Conservation (phyloP, 2,113 vertebrate species). For the Labeo catla region DNA sequence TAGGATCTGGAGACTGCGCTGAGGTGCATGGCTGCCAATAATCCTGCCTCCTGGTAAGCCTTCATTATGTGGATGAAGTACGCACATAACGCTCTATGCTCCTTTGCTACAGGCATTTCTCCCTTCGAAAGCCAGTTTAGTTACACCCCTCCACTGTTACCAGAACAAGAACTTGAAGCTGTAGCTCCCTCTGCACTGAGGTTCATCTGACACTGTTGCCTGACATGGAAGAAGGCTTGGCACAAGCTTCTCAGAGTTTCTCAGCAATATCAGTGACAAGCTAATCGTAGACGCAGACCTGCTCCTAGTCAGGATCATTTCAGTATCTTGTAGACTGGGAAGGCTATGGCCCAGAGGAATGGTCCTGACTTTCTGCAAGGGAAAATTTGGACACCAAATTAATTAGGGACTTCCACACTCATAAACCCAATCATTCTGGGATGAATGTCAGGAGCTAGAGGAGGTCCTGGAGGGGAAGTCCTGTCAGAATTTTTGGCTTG, state of each 20-base stretch:
- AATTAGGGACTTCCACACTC: neutral
- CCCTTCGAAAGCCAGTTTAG: neutral
- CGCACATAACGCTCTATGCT: neutral
- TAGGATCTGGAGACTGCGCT: neutral
- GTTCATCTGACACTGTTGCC: neutral
- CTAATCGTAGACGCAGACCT: neutral
- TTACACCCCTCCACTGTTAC: neutral
- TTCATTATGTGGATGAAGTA: neutral
- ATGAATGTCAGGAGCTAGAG: neutral
- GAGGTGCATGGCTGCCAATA: neutral
- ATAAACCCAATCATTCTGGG: neutral
- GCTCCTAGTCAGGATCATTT: neutral
- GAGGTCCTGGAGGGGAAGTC: neutral
- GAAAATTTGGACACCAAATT: neutral
- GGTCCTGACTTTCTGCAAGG: neutral
- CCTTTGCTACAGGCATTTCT: neutral
- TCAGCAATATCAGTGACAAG: neutral
- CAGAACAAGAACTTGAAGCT: too few relatives aligned
- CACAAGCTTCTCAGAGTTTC: slow-evolving; percentile 1
- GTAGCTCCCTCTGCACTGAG: too few relatives aligned
- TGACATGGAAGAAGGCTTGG: neutral
- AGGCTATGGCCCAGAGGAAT: neutral
- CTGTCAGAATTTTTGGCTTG: neutral
- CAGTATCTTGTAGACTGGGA: slow-evolving; percentile 10
- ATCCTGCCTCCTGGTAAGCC: neutral